phyloP scores from a whole-genome alignment of 2,113 vertebrate genomes.

The Oceanodroma tethys region DNA sequence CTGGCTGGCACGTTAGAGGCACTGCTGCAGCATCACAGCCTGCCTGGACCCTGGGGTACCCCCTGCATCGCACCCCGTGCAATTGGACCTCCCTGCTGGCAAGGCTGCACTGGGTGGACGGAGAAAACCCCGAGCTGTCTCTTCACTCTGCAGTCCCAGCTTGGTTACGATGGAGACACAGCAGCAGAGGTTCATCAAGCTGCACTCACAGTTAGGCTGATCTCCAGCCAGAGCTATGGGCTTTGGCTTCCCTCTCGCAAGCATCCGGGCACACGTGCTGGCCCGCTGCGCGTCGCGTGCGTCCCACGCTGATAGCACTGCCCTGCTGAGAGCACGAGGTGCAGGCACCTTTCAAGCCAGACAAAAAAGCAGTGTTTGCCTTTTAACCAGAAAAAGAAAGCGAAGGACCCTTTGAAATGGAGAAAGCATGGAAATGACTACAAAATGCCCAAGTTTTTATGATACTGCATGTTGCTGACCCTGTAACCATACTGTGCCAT shows the following conservation, averaged over 20 bases:
- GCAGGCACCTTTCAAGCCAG: accelerated
- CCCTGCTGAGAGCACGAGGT: neutral
- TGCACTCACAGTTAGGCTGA: neutral
- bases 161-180: neutral
- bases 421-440: neutral
- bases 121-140: accelerated
- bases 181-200: neutral
- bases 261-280: neutral
- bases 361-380: neutral
- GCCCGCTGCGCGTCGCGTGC: accelerated
- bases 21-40: neutral
- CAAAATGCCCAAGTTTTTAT: accelerated
- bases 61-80: neutral
- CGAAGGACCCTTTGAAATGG: neutral
- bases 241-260: neutral
- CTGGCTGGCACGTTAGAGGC: neutral
- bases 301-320: neutral
- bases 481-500: neutral
- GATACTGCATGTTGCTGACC: neutral
- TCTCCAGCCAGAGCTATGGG: neutral
- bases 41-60: neutral
- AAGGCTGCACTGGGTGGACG: neutral
- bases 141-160: neutral
- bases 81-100: neutral
- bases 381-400: neutral